These are phyloP conservation scores for Candidula unifasciata DNA, from an alignment of 2,888 invertebrate species.

Conservation along the genomic window DNA sequence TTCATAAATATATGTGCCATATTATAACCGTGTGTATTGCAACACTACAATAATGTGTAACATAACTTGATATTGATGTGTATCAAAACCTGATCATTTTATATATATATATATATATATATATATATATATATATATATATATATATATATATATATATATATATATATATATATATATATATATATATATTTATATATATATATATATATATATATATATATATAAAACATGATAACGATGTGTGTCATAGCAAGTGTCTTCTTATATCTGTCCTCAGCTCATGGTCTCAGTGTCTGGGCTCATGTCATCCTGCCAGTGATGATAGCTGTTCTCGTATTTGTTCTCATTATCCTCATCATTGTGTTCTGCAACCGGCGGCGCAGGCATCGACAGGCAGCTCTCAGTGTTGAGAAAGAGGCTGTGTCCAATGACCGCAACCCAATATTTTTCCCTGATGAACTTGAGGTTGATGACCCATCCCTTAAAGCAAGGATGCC, in stretches of 20 bases:
- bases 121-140: too few relatives aligned
- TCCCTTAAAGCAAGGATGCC: conserved; percentile 35
- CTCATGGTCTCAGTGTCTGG: conserved; percentile 55
- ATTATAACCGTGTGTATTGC: too few relatives aligned
- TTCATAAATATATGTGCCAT: too few relatives aligned
- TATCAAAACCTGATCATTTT: too few relatives aligned
- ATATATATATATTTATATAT: too few relatives aligned
- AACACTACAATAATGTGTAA: too few relatives aligned
- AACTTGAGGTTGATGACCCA: conserved; percentile 55
- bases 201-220: too few relatives aligned
- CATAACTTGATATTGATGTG: too few relatives aligned
- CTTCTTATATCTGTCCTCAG: conserved; percentile 21
- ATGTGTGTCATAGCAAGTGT: not conserved
- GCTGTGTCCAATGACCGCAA: conserved; percentile 66
- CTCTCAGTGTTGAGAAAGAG: conserved; percentile 63
- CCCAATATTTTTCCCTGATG: conserved; percentile 69
- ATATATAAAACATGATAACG: not conserved
- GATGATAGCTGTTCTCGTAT: conserved; percentile 56
- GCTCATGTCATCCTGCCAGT: conserved; percentile 59
- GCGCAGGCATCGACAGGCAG: conserved; percentile 45
- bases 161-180: too few relatives aligned
- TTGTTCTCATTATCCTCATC: conserved; percentile 58
- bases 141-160: too few relatives aligned
- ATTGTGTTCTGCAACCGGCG: conserved; percentile 57
- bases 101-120: too few relatives aligned